Percentiles rank a stretch among this genome's conserved stretches.
These are phyloP conservation scores for Taenaris catops DNA, from an alignment of 2,888 invertebrate species.

Conservation along the genomic window DNA sequence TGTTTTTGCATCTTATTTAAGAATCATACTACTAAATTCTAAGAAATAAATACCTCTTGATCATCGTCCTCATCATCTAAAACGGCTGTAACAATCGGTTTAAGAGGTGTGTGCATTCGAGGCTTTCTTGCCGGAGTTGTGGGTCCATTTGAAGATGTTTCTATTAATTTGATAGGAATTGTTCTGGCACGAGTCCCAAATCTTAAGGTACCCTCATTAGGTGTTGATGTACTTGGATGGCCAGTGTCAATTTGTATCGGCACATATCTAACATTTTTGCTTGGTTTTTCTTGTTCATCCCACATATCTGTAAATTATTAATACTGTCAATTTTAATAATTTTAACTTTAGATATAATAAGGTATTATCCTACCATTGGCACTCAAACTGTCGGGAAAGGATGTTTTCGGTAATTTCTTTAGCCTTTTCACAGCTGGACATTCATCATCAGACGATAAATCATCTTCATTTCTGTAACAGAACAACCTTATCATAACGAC, in stretches of 20 bases:
- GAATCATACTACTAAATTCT: background rate
- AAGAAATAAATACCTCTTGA: constrained; percentile 37
- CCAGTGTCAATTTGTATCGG: constrained; percentile 59
- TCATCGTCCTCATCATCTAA: constrained; percentile 56
- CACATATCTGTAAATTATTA: constrained; percentile 21
- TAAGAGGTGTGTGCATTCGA: constrained; percentile 47
- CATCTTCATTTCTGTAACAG: constrained; percentile 63
- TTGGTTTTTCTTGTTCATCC: constrained; percentile 32
- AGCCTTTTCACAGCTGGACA: constrained; percentile 56
- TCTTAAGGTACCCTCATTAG: constrained; percentile 38
- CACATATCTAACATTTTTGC: constrained; percentile 55
- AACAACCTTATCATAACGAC: too few species aligned
- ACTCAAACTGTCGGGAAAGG: constrained; percentile 53
- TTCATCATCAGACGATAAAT: constrained; percentile 59
- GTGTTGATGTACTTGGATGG: constrained; percentile 69
- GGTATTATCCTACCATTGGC: constrained; percentile 42
- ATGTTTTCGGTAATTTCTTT: constrained; percentile 51
- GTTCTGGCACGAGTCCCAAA: constrained; percentile 32
- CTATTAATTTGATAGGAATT: constrained; percentile 48
- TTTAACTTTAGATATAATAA: too few species aligned
- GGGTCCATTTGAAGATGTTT: constrained; percentile 40
- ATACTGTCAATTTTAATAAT: background rate
- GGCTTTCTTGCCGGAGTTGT: constrained; percentile 46
- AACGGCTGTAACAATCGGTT: constrained; percentile 45
- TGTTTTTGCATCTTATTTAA: background rate